These are phyloP conservation scores for Hippocampus kuda DNA, from an alignment of 2,797 vertebrate species.

Conservation along the genomic window DNA sequence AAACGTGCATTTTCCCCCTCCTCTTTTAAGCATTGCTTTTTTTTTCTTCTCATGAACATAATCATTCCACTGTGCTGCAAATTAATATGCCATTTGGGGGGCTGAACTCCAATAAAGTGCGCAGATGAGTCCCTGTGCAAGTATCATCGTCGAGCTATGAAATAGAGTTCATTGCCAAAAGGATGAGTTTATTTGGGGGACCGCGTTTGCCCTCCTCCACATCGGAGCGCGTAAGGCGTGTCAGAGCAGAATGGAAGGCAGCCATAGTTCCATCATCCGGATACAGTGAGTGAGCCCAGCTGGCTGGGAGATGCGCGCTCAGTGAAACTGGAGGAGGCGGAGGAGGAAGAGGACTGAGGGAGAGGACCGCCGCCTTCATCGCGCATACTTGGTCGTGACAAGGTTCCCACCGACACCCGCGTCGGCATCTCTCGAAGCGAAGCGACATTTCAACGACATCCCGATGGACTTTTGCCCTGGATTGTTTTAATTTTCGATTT, in stretches of 20 bases:
- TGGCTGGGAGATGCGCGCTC: slow-evolving; percentile 61
- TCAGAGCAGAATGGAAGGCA: slow-evolving; percentile 55
- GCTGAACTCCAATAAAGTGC: not conserved
- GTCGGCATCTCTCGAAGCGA: not conserved
- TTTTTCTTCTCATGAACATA: too few species aligned
- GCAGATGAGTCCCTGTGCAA: not conserved
- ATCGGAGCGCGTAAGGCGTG: not conserved
- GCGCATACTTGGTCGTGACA: slow-evolving; percentile 26
- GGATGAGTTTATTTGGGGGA: not conserved
- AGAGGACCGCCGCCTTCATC: slow-evolving; percentile 32
- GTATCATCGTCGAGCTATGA: too few species aligned
- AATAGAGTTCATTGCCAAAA: not conserved
- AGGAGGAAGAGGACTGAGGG: slow-evolving; percentile 2
- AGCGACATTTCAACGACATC: not conserved
- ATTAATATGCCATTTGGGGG: too few species aligned
- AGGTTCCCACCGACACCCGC: slow-evolving; percentile 42
- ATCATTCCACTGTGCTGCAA: too few species aligned
- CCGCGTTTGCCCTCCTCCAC: not conserved
- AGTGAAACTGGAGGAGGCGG: slow-evolving; percentile 39
- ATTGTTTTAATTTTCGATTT: slow-evolving; percentile 3
- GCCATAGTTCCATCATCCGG: slow-evolving; percentile 66
- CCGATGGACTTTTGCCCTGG: slow-evolving; percentile 3
- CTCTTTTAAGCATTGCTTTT: too few species aligned
- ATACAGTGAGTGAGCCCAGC: slow-evolving; percentile 70
- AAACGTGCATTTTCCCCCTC: too few species aligned